A percentile compares a stretch with the other conserved stretches of the same genome.
These are phyloP conservation scores for Diaperis boleti DNA, from an alignment of 2,888 invertebrate genomes.

Conservation along the genomic window DNA sequence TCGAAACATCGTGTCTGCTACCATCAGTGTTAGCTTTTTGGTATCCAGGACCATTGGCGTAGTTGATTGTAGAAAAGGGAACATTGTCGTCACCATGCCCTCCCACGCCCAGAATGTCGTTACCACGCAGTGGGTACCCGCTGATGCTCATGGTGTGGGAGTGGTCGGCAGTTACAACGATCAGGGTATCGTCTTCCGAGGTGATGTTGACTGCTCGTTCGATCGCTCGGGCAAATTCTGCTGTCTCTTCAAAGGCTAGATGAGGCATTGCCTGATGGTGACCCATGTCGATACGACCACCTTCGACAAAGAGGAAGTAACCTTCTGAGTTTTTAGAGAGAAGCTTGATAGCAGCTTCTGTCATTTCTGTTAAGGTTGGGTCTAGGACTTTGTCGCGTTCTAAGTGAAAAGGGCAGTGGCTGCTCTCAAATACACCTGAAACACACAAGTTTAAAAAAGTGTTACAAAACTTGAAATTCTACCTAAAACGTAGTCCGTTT, in stretches of 20 bases:
- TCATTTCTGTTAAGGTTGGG: slow-evolving; percentile 85
- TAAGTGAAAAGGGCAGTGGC: slow-evolving; percentile 69
- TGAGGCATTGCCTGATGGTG: slow-evolving; percentile 77
- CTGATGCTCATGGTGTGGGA: slow-evolving; percentile 80
- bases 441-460: neutral
- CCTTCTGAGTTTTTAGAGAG: slow-evolving; percentile 74
- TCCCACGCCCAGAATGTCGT: slow-evolving; percentile 70
- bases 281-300: slow-evolving; percentile 80
- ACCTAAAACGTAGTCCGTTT: slow-evolving; percentile 69
- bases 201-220: slow-evolving; percentile 75
- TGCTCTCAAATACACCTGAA: slow-evolving; percentile 76
- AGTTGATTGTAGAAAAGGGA: slow-evolving; percentile 76
- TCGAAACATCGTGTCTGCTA: slow-evolving; percentile 46
- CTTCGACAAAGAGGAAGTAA: slow-evolving; percentile 82
- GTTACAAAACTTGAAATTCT: too few species aligned
- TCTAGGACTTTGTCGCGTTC: slow-evolving; percentile 70
- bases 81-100: slow-evolving; percentile 67
- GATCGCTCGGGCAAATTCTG: slow-evolving; percentile 70
- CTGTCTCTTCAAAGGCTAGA: slow-evolving; percentile 80
- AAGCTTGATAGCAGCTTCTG: slow-evolving; percentile 79
- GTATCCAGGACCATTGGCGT: slow-evolving; percentile 80
- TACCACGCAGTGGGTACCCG: slow-evolving; percentile 79
- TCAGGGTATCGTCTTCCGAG: slow-evolving; percentile 77
- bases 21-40: slow-evolving; percentile 62
- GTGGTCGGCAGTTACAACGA: slow-evolving; percentile 83